Base-by-base conservation (phyloP, 1,140 invertebrate species). In the Condylostylus longicornis region DNA sequence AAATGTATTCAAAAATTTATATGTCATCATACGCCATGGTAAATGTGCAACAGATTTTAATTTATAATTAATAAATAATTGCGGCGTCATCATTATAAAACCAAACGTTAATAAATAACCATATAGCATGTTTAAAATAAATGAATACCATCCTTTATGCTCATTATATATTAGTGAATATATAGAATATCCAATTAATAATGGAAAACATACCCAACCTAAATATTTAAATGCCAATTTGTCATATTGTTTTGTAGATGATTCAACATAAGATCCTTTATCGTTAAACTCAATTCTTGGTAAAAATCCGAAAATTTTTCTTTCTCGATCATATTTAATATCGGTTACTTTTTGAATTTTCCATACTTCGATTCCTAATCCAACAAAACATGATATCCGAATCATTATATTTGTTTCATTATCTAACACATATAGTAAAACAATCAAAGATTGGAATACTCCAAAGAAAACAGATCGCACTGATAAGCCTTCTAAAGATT, bases 81-180 rank as follows among this genome's bases (percentile, higher is more conserved):
- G 94, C 7, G 95, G 94, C 5, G 94, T 98, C 95, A 99, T 98
- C 88, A 97, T 94, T 34, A 99, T 99, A 54, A 99, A 99, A 37
- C 95, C 96, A 65, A 99, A 99, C 5, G 91, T 98, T 28, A 99
- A 65, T 15, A 99, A 66, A 63, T 97, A 99, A 38, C 96, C 95
- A 65, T 98, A 99, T 10, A 98, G 71, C 83, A 98, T 95, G 50
- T 79, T 82, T 0, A 98, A 68, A 12, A 94, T 68, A 60, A 89
- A 96, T 58, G 71, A 83, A 60, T 97, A 97, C 95, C 95, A 99
- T 45, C 96, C 93, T 63, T 88, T 95, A 59, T 99, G 96, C 61
- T 99, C 95, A 35, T 85, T 70, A 62, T 98, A 99, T 22, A 98
- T 60, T n/a, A 99, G 62, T 0, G 94, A 97, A 62, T 99, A 99